These are phyloP conservation scores for Eilema caniola DNA, from an alignment of 2,888 invertebrate genomes.

Conservation along the genomic window DNA sequence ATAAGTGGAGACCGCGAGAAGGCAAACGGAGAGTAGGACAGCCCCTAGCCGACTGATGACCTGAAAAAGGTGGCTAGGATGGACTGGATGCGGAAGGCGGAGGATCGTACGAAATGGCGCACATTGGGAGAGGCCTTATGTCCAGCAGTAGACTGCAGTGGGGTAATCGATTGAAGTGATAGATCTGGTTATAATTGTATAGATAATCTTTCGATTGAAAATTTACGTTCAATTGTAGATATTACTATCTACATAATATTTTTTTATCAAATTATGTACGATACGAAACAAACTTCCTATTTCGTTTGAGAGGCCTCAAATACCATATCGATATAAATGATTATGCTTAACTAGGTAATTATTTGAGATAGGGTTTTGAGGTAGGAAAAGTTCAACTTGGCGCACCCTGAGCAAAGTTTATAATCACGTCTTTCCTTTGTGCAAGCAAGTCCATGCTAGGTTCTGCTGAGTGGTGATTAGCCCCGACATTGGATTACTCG, in stretches of 20 bases:
- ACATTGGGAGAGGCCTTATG: too few species aligned
- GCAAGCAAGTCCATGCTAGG: not conserved
- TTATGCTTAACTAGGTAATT: not conserved
- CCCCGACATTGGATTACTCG: not conserved
- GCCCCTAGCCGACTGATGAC: too few species aligned
- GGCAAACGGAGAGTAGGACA: too few species aligned
- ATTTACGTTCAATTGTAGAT: not conserved
- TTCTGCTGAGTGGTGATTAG: not conserved
- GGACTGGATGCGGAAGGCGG: too few species aligned
- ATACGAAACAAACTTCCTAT: not conserved
- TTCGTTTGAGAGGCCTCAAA: not conserved
- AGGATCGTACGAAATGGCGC: too few species aligned
- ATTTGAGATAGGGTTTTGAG: not conserved
- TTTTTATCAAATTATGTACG: conserved; percentile 4
- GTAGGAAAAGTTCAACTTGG: not conserved
- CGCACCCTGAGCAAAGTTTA: not conserved
- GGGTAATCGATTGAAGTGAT: not conserved
- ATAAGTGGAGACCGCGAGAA: too few species aligned
- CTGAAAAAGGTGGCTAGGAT: too few species aligned
- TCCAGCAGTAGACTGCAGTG: too few species aligned
- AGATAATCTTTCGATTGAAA: not conserved
- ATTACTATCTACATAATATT: not conserved
- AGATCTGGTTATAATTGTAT: not conserved
- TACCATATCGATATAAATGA: not conserved
- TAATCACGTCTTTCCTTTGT: not conserved